phyloP scores from a whole-genome alignment of 2,797 vertebrate species.

The Kryptolebias ocellatus region DNA sequence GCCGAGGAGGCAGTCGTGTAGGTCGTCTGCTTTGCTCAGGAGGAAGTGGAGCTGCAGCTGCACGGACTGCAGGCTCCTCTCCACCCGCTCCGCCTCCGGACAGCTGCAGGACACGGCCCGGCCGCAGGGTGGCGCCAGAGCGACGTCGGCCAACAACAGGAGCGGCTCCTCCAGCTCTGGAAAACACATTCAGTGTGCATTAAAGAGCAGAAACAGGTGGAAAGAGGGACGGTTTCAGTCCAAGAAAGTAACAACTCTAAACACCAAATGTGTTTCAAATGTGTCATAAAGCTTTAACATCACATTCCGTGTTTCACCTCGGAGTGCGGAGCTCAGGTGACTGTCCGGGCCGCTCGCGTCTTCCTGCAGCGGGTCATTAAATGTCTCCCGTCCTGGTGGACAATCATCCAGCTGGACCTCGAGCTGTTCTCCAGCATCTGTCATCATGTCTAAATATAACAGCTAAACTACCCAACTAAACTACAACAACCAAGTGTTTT shows the following conservation, averaged over 20 bases:
- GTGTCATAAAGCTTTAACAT: too few species aligned
- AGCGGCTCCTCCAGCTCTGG: slow-evolving; percentile 12
- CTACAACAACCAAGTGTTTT: too few species aligned
- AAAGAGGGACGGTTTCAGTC: too few species aligned
- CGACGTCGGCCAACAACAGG: slow-evolving; percentile 5
- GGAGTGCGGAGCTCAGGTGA: not conserved
- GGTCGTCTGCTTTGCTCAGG: slow-evolving; percentile 77
- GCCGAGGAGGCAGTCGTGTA: slow-evolving; percentile 67
- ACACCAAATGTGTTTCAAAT: too few species aligned
- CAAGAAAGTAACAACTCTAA: too few species aligned
- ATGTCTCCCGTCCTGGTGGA: fast-evolving
- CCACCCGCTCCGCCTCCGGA: slow-evolving; percentile 36
- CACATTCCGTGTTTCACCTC: not conserved
- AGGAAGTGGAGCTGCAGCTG: slow-evolving; percentile 79
- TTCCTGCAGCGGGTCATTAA: not conserved
- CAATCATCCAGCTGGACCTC: slow-evolving; percentile 1
- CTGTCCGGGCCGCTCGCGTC: not conserved
- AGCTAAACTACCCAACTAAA: not conserved
- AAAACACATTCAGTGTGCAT: not conserved
- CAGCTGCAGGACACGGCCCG: not conserved
- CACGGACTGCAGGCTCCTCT: slow-evolving; percentile 68
- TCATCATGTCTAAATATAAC: slow-evolving; percentile 17
- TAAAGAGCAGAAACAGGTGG: too few species aligned
- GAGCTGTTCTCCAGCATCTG: slow-evolving; percentile 10
- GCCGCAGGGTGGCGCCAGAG: slow-evolving; percentile 54